phyloP scores from a whole-genome alignment of 2,888 invertebrate genomes.

The Parthenolecanium corni region DNA sequence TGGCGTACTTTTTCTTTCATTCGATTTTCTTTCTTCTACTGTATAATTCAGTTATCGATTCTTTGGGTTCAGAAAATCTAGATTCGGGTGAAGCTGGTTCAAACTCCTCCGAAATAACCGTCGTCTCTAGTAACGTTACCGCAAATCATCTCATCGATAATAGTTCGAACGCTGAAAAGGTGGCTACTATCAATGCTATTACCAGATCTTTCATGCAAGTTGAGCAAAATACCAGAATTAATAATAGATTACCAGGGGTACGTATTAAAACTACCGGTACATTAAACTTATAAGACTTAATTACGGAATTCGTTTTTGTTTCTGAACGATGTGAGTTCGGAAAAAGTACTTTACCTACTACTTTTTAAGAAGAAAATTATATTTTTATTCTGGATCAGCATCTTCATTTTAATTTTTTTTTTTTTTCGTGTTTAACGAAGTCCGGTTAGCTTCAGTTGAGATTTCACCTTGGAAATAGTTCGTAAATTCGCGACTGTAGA shows the following conservation, averaged over 20 bases:
- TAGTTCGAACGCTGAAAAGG: constrained; percentile 57
- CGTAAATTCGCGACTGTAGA: no score
- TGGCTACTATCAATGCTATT: constrained; percentile 71
- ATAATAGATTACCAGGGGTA: constrained; percentile 1
- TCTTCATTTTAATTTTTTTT: no score
- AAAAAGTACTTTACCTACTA: no score
- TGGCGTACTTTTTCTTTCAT: not conserved
- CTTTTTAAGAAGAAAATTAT: no score
- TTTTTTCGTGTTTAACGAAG: no score
- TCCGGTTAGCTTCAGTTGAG: no score
- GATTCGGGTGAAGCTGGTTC: constrained; percentile 35
- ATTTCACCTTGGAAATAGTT: no score
- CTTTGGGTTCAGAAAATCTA: constrained; percentile 38
- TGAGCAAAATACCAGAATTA: constrained; percentile 44
- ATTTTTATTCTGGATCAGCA: no score
- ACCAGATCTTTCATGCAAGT: constrained; percentile 82
- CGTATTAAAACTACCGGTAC: no score
- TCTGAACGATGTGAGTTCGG: no score
- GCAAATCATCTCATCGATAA: constrained; percentile 7
- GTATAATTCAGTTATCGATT: constrained; percentile 2
- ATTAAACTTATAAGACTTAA: no score
- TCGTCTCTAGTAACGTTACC: constrained; percentile 16
- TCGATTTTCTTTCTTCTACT: constrained; percentile 3
- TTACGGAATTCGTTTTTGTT: no score
- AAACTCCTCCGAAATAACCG: constrained; percentile 2